These are phyloP conservation scores for Coenonympha glycerion DNA, from an alignment of 2,888 invertebrate genomes.

Conservation along the genomic window DNA sequence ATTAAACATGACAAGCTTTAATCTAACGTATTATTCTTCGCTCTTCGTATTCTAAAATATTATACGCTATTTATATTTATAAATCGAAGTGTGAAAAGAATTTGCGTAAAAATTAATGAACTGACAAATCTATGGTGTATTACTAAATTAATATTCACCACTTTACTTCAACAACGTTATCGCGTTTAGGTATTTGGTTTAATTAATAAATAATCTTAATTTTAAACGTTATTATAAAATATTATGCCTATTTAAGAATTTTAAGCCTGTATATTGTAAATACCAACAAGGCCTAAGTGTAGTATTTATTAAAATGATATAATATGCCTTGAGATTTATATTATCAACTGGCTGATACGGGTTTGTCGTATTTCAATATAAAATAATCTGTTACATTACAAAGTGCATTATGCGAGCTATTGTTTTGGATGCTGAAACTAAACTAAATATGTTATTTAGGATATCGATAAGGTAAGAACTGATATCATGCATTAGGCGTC, in stretches of 20 bases:
- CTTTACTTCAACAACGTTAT: neutral
- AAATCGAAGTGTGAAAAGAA: neutral
- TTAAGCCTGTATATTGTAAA: too few species aligned
- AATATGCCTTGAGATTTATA: neutral
- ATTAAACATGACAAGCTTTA: neutral
- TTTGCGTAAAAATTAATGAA: neutral
- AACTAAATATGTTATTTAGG: constrained; percentile 6
- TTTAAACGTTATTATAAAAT: neutral
- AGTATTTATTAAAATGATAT: neutral
- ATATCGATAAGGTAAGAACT: too few species aligned
- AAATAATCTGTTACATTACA: constrained; percentile 29
- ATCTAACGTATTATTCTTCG: neutral
- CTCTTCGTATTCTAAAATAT: neutral
- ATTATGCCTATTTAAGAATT: too few species aligned
- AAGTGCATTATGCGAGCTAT: constrained; percentile 31
- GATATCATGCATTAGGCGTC: neutral
- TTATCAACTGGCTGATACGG: constrained; percentile 30
- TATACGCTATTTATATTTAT: neutral
- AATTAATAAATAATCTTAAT: neutral
- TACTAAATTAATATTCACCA: neutral
- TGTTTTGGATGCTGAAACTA: constrained; percentile 30
- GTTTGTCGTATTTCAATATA: constrained; percentile 27
- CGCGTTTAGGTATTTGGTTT: neutral
- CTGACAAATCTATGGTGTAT: too few species aligned
- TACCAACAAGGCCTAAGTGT: too few species aligned